Evolutionary conservation across 2,113 vertebrate genomes (phyloP), one percentile per base, ranked within the genome.

Genomic region (Corvus cornix): DNA sequence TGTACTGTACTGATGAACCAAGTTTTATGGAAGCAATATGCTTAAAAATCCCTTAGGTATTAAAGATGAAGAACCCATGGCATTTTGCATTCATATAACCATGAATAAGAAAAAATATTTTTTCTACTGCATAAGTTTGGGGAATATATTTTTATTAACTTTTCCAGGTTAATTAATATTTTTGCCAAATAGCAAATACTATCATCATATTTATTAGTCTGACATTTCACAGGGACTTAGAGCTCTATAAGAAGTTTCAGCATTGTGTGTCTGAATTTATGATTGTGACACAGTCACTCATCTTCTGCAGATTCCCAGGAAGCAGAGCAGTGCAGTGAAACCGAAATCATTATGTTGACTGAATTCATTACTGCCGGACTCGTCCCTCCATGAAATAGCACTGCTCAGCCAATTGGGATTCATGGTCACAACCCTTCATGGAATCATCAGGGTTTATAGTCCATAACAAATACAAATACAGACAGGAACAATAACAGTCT

Each of bases 21-120:
- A 97, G 94, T 98, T 98, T 98, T 98, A 97, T 97, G 95, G 97
- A 97, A 95, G 97, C 96, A 98, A 97, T 98, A 98, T 98, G 97
- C 95, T 98, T 97, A 98, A 98, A 98, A 98, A 97, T 98, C 97
- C 97, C 98, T 74, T 95, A 91, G 97, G 98, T 97, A 97, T 97
- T 98, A 97, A 97, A 97, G 76, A 98, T 96, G 95, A 97, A 97
- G 81, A 97, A 96, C 95, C 90, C 87, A 74, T 97, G 95, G 91
- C 93, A 97, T 96, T 98, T 97, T 96, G 86, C 84, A 96, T 95
- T 97, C 94, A 90, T 89, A 73, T 44, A 95, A 63, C 74, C 89
- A 95, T 93, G 96, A 97, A 97, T 89, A 98, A 97, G 73, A 93
- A 96, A 85, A 95, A 82, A 88, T 79, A 69, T 43, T 84, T 92